Base-by-base conservation (phyloP, 2,113 vertebrate genomes). In the Ciconia boyciana region DNA sequence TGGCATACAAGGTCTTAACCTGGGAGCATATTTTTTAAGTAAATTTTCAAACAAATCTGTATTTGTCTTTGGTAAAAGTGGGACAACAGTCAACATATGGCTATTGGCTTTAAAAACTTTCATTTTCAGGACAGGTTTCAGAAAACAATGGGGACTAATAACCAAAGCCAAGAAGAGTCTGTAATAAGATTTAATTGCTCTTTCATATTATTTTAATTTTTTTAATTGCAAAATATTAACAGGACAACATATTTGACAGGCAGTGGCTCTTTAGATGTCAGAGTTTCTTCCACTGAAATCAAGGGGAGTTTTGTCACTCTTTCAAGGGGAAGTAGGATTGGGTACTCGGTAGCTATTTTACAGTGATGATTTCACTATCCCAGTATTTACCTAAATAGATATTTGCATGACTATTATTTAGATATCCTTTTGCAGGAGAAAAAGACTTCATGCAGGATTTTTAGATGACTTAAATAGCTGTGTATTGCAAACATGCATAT, bases 1-100 rank as follows among this genome's bases (percentile, higher is more conserved):
- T 98, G 97, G 87, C 92, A 91, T 97, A 85, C 92, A 87, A 90
- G 93, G 97, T 98, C 97, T 98, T 98, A 98, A 98, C 98, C 98
- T 94, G 55, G 93, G 87, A 97, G 79, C 84, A 94, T 70, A 39
- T 91, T 96, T 96, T 96, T 96, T 49, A 97, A 89, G 88, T 90
- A 97, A 97, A 97, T 97, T 97, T 96, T 96, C 90, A 97, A 97
- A 96, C 89, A 97, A 96, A 96, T 91, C 74, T 64, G 28, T 94
- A 68, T 96, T 97, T 94, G 64, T 57, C 69, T 93, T 90, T 93
- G 91, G 74, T 70, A 74, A 91, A 94, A 81, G 29, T 25, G n/a
- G 74, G 46, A 83, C 44, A 95, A 48, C 31, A 89, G 68, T 84
- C 91, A 89, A 90, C 39, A 36, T 58, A 43, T 5, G 44, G 32